Evolutionary conservation across 37 sponge, comb jelly and placozoan species (phyloP).

Genomic region (Ephydatia muelleri): DNA sequence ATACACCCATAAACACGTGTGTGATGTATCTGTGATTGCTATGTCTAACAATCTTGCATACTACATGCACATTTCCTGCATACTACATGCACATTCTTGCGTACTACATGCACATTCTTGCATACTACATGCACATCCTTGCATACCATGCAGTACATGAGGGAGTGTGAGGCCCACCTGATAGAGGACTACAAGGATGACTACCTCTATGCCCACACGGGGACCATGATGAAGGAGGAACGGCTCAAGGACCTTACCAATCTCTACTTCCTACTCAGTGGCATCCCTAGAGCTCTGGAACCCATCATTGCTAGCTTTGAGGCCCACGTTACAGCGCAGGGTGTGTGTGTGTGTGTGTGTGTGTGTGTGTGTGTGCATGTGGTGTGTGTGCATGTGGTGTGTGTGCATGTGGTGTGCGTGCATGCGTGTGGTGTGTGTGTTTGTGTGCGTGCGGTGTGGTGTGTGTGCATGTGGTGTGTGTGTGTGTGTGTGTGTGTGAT

Average conservation of each 20-base stretch:
- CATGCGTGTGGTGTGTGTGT: too few species aligned
- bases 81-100: too few species aligned
- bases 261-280: constrained; percentile 55
- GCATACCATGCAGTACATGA: constrained; percentile 27
- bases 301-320: constrained; percentile 49
- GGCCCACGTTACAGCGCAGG: constrained; percentile 38
- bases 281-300: constrained; percentile 50
- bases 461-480: too few species aligned
- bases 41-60: too few species aligned
- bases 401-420: not conserved
- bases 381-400: not conserved
- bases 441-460: too few species aligned
- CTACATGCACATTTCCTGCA: too few species aligned
- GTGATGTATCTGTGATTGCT: too few species aligned
- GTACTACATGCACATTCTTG: not conserved
- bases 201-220: constrained; percentile 46
- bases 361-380: too few species aligned
- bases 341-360: not conserved
- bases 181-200: constrained; percentile 33
- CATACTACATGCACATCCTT: not conserved
- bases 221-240: constrained; percentile 47
- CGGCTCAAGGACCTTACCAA: constrained; percentile 44
- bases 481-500: too few species aligned
- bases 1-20: too few species aligned
- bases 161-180: constrained; percentile 60